phyloP scores from a whole-genome alignment of 2,888 invertebrate species.

The Platycnemis pennipes region DNA sequence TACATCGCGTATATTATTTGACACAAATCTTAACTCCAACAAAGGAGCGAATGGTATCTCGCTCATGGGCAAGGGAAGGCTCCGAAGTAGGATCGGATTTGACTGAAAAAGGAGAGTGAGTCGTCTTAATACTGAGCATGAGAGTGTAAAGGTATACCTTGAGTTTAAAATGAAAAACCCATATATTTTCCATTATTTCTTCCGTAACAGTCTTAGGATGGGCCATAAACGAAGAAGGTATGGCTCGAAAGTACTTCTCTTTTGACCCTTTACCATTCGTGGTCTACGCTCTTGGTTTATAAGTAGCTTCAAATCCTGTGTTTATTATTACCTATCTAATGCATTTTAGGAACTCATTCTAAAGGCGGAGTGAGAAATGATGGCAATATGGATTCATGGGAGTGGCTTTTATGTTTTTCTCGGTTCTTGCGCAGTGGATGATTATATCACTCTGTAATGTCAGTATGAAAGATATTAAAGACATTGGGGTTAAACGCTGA shows the following conservation, averaged over 20 bases:
- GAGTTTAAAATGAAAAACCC: background rate
- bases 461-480: too few species aligned
- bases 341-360: too few species aligned
- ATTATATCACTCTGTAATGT: too few species aligned
- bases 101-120: background rate
- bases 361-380: too few species aligned
- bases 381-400: too few species aligned
- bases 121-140: background rate
- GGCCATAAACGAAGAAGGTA: background rate
- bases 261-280: background rate
- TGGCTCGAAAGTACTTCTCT: background rate
- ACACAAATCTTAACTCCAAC: background rate
- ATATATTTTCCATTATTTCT: background rate
- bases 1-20: background rate
- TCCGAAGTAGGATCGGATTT: background rate
- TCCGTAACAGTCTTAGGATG: background rate
- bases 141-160: background rate
- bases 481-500: too few species aligned
- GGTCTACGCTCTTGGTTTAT: too few species aligned
- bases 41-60: background rate
- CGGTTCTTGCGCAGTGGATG: too few species aligned
- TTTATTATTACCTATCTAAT: too few species aligned
- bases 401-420: too few species aligned
- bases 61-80: background rate
- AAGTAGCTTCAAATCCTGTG: too few species aligned